Percentiles rank a stretch among this genome's conserved stretches.
phyloP scores from a whole-genome alignment of 2,113 vertebrate genomes.

The Clarias macrocephalus region DNA sequence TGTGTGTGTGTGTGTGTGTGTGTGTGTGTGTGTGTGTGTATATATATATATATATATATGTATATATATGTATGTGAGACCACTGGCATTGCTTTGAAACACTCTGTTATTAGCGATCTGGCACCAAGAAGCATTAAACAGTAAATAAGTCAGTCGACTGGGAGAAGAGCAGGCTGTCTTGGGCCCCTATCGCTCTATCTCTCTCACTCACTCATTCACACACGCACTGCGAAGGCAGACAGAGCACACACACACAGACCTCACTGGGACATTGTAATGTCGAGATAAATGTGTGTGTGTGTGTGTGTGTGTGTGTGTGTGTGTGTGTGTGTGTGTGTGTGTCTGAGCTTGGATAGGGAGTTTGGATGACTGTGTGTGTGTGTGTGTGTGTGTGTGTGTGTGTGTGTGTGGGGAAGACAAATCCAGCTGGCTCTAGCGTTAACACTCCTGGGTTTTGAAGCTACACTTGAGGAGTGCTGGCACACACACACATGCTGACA shows the following conservation, averaged over 20 bases:
- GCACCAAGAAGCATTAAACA: conserved; percentile 16
- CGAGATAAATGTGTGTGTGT: neutral
- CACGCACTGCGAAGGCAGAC: conserved; percentile 6
- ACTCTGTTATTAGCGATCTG: conserved; percentile 35
- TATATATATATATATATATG: no score
- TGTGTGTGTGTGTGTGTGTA: neutral
- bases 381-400: conserved; percentile 16
- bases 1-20: conserved; percentile 5
- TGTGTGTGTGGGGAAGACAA: conserved; percentile 5
- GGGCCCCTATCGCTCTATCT: neutral
- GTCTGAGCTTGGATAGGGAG: neutral
- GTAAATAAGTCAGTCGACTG: conserved; percentile 33
- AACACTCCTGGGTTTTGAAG: conserved; percentile 63
- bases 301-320: conserved; percentile 29
- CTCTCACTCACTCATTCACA: neutral
- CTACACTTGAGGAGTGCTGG: conserved; percentile 60
- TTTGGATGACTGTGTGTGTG: conserved; percentile 19
- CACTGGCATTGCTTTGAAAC: neutral
- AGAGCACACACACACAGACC: conserved; percentile 11
- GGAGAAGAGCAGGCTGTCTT: conserved; percentile 24
- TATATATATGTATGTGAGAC: neutral
- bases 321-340: conserved; percentile 24
- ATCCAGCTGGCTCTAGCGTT: conserved; percentile 64
- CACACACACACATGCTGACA: conserved; percentile 66
- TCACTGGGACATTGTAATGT: conserved; percentile 23